Evolutionary conservation across 1,140 invertebrate species (phyloP).

Genomic region (Tachypleus tridentatus): DNA sequence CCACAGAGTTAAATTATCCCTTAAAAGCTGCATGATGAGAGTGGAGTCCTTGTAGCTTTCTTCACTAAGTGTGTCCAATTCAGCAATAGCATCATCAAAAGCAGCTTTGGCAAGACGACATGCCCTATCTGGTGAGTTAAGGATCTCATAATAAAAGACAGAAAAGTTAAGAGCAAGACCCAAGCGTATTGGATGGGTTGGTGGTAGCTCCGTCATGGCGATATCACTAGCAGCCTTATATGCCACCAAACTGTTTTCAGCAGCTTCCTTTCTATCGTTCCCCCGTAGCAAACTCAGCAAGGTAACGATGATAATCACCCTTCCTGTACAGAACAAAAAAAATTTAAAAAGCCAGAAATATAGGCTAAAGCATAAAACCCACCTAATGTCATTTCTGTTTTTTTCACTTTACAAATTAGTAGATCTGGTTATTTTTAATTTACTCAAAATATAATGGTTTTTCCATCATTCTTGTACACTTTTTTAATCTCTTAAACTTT

Average conservation of each 20-base stretch:
- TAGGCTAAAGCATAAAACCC: no score
- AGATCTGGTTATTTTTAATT: no score
- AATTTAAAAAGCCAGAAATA: no score
- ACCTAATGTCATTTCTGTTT: no score
- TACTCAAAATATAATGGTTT: no score
- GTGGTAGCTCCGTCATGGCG: constrained; percentile 90
- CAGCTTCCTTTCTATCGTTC: constrained; percentile 86
- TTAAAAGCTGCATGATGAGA: constrained; percentile 94
- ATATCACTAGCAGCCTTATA: constrained; percentile 96
- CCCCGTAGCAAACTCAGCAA: constrained; percentile 93
- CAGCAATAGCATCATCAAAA: constrained; percentile 96
- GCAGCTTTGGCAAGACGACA: constrained; percentile 91
- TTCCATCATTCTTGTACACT: no score
- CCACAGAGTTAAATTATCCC: constrained; percentile 97
- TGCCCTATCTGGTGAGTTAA: constrained; percentile 91
- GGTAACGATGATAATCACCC: constrained; percentile 92
- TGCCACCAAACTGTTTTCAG: constrained; percentile 86
- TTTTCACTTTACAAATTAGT: no score
- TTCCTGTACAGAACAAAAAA: constrained; percentile 43
- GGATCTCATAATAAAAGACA: constrained; percentile 97
- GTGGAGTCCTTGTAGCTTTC: constrained; percentile 98
- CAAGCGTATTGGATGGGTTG: constrained; percentile 78
- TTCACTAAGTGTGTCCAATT: constrained; percentile 89
- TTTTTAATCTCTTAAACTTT: no score
- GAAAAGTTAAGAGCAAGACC: constrained; percentile 89